Evolutionary conservation across 2,113 vertebrate genomes (phyloP), one percentile per base, ranked within the genome.

Genomic region (Prionailurus bengalensis): DNA sequence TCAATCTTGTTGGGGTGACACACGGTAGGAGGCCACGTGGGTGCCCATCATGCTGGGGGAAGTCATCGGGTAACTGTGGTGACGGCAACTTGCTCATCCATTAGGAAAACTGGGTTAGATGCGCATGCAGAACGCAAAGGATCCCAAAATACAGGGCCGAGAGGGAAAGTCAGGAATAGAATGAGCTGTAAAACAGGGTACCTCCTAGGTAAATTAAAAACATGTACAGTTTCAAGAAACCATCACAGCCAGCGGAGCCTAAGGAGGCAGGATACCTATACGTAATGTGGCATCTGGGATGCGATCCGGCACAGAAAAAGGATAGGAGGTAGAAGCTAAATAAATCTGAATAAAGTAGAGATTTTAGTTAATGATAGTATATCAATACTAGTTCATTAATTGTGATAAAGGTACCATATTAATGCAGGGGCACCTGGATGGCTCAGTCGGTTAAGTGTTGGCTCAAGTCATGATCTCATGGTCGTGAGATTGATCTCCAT

Each of bases 121-220:
- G 0, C 4, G 25, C 0, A 0, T 4, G 25, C 27, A 45, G 45
- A 80, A 27, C 0, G 2, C 4, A 25, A 84, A 48, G 14, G 23
- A 12, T 19, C 86, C 85, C 58, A 78, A 92, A 81, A 42, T 17
- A 73, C 0, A 71, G 16, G 12, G 21, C 53, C 6, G 15, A 63
- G 51, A 39, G 7, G 14, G 73, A 83, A 76, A 31, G 23, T 4
- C n/a, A 76, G 53, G 39, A 66, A 61, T 39, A 63, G 55, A 94
- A 70, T 8, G 39, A n/a, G 33, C 9, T 58, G 4, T 5, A 33
- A 45, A 55, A 42, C 0, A 45, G 17, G 66, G 14, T 11, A 1
- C 5, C 7, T 78, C 89, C 42, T 36, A 5, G 2, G 31, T 58
- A 42, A 92, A 78, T 39, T 65, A 16, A 70, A 74, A 87, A 48